Evolutionary conservation across 1,140 invertebrate genomes (phyloP), one percentile per base, ranked within the genome.

Genomic region (Drosophila athabasca): DNA sequence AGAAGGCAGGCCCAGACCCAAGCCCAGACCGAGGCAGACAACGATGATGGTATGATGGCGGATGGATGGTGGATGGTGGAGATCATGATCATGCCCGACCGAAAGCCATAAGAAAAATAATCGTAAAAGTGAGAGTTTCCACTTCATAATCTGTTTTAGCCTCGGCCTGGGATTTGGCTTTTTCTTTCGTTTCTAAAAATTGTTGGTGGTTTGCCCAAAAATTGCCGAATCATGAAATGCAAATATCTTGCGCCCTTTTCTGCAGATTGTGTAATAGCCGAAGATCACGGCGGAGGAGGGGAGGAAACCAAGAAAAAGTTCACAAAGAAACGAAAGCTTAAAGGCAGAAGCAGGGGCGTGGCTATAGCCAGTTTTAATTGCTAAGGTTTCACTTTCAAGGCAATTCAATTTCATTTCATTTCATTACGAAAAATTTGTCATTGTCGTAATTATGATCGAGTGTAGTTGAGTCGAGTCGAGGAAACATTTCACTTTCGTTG

Each of bases 91-190:
- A 26, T 26, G 24, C 24, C 70, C 62, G 62, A 83, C 79, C 76
- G 75, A 87, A 87, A 87, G 83, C 83, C 60, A 79, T 69, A 87
- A 88, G 76, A 88, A 88, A 88, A 88, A 88, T 88, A 88, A 83
- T 88, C 83, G 72, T 88, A 88, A 88, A 88, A 88, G 83, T 88
- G 83, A 88, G 83, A 88, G 83, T 88, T 88, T 88, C 75, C 82
- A 87, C 82, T 88, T 71, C 70, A 81, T 79, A 87, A 82, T 87
- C 70, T 68, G 72, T 75, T 78, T 73, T 74, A 60, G 13, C 54
- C 69, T 61, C 57, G 48, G 39, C 53, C 69, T 79, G 51, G 68
- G 58, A 66, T 70, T 76, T 72, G 60, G 70, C 54, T 44, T 66
- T 62, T 61, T 67, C 62, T 67, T 67, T 74, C 48, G 59, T 64